Evolutionary conservation across 2,888 invertebrate species (phyloP).

Genomic region (Yponomeuta evonymella): DNA sequence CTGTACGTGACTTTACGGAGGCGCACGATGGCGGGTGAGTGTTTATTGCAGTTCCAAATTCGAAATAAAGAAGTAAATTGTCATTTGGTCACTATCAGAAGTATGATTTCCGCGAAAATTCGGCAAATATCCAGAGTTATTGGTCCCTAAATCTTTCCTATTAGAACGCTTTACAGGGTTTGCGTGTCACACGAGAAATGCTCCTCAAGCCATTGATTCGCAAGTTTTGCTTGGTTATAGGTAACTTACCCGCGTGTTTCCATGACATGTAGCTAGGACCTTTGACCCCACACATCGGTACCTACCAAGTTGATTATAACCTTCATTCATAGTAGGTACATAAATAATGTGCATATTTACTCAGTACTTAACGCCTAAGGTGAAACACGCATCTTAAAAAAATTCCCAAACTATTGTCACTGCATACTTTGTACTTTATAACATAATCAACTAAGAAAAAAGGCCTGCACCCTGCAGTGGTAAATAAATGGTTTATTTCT

Average conservation of each 20-base stretch:
- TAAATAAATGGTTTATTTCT: too few relatives aligned
- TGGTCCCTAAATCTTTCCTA: not conserved
- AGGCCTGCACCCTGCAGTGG: too few relatives aligned
- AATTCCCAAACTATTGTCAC: not conserved
- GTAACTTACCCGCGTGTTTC: not conserved
- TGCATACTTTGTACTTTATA: too few relatives aligned
- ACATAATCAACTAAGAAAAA: too few relatives aligned
- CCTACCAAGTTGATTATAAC: not conserved
- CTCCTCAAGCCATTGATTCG: not conserved
- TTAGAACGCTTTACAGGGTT: not conserved
- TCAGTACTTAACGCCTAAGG: not conserved
- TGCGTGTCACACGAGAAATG: not conserved
- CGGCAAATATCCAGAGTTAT: not conserved
- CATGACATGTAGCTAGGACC: not conserved
- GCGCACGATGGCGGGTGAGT: constrained; percentile 53
- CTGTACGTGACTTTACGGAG: constrained; percentile 38
- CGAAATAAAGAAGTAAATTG: not conserved
- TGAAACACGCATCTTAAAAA: not conserved
- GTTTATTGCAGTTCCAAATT: constrained; percentile 21
- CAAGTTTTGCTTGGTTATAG: not conserved
- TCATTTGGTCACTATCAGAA: not conserved
- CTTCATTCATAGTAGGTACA: not conserved
- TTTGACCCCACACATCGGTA: not conserved
- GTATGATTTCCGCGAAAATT: not conserved
- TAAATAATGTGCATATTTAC: not conserved